These are phyloP conservation scores for Conus canariensis DNA, from an alignment of 2,888 invertebrate species.

Conservation along the genomic window DNA sequence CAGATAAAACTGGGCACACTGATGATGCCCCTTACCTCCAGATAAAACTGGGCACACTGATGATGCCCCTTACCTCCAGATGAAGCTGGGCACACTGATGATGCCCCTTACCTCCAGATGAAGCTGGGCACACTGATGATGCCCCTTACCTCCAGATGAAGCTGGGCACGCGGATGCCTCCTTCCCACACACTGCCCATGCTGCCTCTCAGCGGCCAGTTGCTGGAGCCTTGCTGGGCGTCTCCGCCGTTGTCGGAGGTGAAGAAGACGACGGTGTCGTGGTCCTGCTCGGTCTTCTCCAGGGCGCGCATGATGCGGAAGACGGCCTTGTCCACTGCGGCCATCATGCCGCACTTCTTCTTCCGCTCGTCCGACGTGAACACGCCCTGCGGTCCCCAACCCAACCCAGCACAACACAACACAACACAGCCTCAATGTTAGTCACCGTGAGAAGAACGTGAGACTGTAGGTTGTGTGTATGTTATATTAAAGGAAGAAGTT, in stretches of 20 bases:
- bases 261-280: constrained; percentile 6
- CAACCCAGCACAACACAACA: too few species aligned
- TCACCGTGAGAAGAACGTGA: too few species aligned
- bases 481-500: too few species aligned
- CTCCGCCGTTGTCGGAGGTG: constrained; percentile 26
- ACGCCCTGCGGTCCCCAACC: neutral
- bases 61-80: too few species aligned
- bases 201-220: neutral
- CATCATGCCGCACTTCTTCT: constrained; percentile 80
- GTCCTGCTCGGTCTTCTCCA: neutral
- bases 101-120: too few species aligned
- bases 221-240: constrained; percentile 17
- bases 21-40: too few species aligned
- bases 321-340: neutral
- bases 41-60: too few species aligned
- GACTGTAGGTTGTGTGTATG: too few species aligned
- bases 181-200: constrained; percentile 21
- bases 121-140: too few species aligned
- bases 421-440: too few species aligned
- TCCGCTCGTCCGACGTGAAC: neutral
- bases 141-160: constrained; percentile 9
- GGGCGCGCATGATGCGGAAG: neutral
- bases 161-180: constrained; percentile 5
- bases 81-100: too few species aligned
- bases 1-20: too few species aligned